A percentile compares a stretch with the other conserved stretches of the same genome.
phyloP scores from a whole-genome alignment of 2,797 vertebrate species.

The Carcharodon carcharias region DNA sequence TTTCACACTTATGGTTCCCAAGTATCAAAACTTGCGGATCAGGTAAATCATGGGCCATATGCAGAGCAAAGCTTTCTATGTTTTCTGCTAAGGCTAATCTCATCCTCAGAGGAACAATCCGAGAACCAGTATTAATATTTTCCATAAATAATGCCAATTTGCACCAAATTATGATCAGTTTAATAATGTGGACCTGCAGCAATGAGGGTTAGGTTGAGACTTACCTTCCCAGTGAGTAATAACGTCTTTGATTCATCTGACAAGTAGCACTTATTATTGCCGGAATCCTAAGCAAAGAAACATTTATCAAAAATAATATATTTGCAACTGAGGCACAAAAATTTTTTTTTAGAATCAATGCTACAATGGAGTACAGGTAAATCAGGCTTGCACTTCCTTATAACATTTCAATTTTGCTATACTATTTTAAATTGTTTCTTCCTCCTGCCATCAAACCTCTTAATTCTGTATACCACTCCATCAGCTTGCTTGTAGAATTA shows the following conservation, averaged over 20 bases:
- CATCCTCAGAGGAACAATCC: not conserved
- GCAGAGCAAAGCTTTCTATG: not conserved
- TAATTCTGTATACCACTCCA: not conserved
- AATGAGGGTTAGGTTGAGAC: not conserved
- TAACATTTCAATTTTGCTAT: not conserved
- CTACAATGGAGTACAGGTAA: not conserved
- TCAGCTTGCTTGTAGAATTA: not conserved
- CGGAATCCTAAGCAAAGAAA: conserved; percentile 69
- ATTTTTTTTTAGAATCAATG: not conserved
- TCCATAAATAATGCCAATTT: not conserved
- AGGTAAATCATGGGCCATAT: not conserved
- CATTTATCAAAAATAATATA: not conserved
- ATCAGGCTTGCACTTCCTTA: not conserved
- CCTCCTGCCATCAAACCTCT: not conserved
- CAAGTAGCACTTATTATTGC: conserved; percentile 91
- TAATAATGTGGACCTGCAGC: not conserved
- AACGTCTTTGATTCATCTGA: conserved; percentile 80
- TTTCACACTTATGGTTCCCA: not conserved
- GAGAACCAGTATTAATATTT: not conserved
- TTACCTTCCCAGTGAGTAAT: conserved; percentile 93
- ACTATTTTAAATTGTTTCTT: not conserved
- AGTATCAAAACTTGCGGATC: not conserved
- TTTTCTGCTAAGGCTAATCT: not conserved
- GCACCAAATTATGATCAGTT: not conserved
- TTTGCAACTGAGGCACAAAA: conserved; percentile 35